phyloP scores from a whole-genome alignment of 2,113 vertebrate species.

The Saguinus midas region DNA sequence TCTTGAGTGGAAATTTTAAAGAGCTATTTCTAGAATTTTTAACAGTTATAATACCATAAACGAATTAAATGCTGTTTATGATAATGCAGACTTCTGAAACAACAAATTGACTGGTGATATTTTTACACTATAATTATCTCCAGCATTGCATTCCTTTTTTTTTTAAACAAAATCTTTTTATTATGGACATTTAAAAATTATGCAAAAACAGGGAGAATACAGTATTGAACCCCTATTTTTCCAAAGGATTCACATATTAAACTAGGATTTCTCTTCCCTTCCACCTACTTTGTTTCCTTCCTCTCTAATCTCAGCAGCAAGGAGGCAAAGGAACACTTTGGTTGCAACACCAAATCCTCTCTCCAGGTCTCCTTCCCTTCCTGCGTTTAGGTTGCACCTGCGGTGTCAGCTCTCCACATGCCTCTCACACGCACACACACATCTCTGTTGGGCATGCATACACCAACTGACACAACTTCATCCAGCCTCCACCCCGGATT shows the following conservation, averaged over 20 bases:
- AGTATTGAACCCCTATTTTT: neutral
- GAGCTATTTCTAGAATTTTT: constrained; percentile 10
- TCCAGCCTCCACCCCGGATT: neutral
- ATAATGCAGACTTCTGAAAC: neutral
- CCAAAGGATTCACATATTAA: neutral
- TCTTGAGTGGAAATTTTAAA: constrained; percentile 60
- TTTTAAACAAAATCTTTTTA: neutral
- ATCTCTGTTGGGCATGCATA: fast-evolving
- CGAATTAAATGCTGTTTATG: constrained; percentile 28
- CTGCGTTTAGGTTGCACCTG: neutral
- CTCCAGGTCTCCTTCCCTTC: neutral
- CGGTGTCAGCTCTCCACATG: neutral
- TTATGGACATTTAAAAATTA: neutral
- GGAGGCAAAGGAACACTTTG: neutral
- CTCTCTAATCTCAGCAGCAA: neutral
- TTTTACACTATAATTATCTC: neutral
- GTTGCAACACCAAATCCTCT: neutral
- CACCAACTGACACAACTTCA: neutral
- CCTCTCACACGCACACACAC: neutral
- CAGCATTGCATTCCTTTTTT: neutral
- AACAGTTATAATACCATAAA: neutral
- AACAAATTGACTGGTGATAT: neutral
- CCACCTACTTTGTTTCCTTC: neutral
- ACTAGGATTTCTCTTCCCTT: neutral
- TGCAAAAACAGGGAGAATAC: neutral